Conservation (phyloP, 2,797 vertebrate genomes). For the Malurus leucopterus region DNA sequence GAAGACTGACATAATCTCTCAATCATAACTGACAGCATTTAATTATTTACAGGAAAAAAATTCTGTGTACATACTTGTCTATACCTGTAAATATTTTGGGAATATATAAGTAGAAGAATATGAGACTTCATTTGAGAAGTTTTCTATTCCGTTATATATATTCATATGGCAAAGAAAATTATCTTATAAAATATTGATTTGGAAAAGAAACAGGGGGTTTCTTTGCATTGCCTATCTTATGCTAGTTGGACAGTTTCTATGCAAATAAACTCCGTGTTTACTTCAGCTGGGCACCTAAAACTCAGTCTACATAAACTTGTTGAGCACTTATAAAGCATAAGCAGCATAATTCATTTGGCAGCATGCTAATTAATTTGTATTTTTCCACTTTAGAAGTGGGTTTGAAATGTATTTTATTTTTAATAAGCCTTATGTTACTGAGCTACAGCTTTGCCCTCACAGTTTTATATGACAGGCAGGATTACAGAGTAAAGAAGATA, state of each 20-base stretch:
- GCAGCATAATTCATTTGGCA: neutral
- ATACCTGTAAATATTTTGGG: neutral
- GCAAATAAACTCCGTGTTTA: neutral
- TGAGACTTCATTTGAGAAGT: neutral
- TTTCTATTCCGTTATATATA: neutral
- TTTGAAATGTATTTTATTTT: conserved; percentile 28
- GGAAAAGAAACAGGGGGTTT: rapidly evolving
- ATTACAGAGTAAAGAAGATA: neutral
- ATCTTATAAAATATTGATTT: neutral
- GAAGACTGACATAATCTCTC: neutral
- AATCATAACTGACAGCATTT: neutral
- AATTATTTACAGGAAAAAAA: neutral
- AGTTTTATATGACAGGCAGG: neutral
- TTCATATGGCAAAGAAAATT: neutral
- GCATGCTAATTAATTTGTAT: neutral
- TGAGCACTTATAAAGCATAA: neutral
- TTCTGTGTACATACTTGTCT: neutral
- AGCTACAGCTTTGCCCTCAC: neutral
- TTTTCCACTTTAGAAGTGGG: neutral
- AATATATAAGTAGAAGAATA: neutral
- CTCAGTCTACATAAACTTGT: neutral
- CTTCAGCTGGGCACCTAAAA: neutral
- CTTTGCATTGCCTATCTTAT: neutral
- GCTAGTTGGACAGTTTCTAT: neutral
- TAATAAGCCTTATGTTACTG: neutral